phyloP scores from a whole-genome alignment of 1,140 invertebrate genomes.

The Leucophenga varia region DNA sequence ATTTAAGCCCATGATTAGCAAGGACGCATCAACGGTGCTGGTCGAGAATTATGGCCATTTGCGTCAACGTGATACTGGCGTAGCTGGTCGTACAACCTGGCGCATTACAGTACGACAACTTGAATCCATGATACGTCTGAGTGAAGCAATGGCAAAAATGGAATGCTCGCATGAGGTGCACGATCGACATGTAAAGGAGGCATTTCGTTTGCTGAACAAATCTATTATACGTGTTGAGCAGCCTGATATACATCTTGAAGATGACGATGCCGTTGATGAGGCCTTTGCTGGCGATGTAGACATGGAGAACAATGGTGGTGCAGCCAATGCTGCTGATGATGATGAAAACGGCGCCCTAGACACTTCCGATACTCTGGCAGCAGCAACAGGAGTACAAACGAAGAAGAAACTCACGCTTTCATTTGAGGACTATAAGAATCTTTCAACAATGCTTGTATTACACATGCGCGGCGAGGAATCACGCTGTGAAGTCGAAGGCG shows the following conservation, averaged over 20 bases:
- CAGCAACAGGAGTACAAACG: constrained; percentile 14
- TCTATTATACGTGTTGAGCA: constrained; percentile 98
- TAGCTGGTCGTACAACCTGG: constrained; percentile 79
- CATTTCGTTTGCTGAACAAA: constrained; percentile 91
- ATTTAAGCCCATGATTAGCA: constrained; percentile 89
- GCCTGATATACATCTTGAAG: constrained; percentile 92
- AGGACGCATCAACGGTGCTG: constrained; percentile 81
- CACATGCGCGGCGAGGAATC: constrained; percentile 86
- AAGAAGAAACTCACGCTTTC: constrained; percentile 89
- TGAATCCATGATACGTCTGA: constrained; percentile 94
- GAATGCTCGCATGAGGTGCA: constrained; percentile 89
- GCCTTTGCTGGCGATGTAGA: constrained; percentile 61
- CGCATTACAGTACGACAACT: constrained; percentile 98
- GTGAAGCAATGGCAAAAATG: constrained; percentile 95
- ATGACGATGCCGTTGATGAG: constrained; percentile 66
- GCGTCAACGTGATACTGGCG: constrained; percentile 77
- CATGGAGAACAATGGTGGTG: constrained; percentile 52
- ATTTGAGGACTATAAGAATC: constrained; percentile 91
- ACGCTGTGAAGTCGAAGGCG: constrained; percentile 66
- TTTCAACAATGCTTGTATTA: constrained; percentile 89
- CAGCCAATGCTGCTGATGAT: constrained; percentile 27
- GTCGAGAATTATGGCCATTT: constrained; percentile 89
- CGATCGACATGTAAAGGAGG: constrained; percentile 89
- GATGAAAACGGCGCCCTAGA: constrained; percentile 13
- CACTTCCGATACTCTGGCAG: constrained; percentile 9